These are phyloP conservation scores for Argentina silus DNA, from an alignment of 2,797 vertebrate genomes.

Conservation along the genomic window DNA sequence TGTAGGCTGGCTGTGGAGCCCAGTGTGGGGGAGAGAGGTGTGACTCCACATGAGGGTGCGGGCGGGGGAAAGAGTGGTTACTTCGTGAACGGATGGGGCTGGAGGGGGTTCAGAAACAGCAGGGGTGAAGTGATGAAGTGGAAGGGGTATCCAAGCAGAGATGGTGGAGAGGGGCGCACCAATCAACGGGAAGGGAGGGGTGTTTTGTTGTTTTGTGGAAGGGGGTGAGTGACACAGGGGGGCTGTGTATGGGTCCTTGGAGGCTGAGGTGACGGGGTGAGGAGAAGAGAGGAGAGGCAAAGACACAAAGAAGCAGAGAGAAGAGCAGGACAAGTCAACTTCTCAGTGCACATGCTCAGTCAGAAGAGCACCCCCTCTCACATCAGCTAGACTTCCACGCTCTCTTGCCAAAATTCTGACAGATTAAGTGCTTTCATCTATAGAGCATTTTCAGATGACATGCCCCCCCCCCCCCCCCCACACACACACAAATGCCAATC, in stretches of 20 bases:
- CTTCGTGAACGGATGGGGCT: background rate
- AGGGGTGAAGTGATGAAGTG: background rate
- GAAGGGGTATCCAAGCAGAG: background rate
- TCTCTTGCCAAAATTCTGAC: conserved; percentile 71
- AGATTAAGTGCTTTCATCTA: conserved; percentile 76
- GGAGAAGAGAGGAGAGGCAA: conserved; percentile 9
- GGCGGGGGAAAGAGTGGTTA: too few relatives aligned
- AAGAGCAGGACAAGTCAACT: conserved; percentile 36
- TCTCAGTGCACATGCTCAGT: conserved; percentile 27
- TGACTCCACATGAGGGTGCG: conserved; percentile 18
- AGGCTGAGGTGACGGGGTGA: conserved; percentile 36
- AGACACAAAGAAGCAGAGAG: background rate
- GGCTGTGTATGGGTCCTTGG: too few relatives aligned
- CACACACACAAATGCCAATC: too few relatives aligned
- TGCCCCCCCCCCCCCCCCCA: background rate
- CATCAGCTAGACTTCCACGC: conserved; percentile 29
- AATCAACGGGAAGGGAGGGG: conserved; percentile 37
- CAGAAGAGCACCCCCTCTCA: conserved; percentile 8
- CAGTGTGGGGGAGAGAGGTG: conserved; percentile 31
- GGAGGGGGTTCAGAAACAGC: conserved; percentile 11
- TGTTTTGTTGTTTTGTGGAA: conserved; percentile 31
- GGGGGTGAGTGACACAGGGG: conserved; percentile 16
- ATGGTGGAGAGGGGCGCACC: background rate
- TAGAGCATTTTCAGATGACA: conserved; percentile 30
- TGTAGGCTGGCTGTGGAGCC: conserved; percentile 17